A percentile compares a stretch with the other conserved stretches of the same genome.
Conservation (phyloP, 1,140 invertebrate species). For the Chymomyza costata region DNA sequence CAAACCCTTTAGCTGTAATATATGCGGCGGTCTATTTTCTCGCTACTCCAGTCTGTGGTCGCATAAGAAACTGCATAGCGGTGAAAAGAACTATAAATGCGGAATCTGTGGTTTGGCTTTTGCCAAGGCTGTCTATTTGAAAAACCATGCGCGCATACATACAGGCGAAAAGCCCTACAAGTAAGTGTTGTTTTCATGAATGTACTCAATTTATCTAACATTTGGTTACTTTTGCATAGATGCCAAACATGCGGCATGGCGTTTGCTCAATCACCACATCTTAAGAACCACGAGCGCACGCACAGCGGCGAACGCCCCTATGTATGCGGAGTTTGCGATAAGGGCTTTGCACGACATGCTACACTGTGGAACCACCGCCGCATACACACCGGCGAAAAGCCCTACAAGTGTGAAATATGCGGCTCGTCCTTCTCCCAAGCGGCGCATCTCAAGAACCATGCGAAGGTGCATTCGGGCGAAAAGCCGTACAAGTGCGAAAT, state of each 20-base stretch:
- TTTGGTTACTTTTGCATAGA: constrained; percentile 55
- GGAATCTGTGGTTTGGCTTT: constrained; percentile 95
- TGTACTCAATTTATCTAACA: not conserved
- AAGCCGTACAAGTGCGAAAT: constrained; percentile 88
- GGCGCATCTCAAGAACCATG: constrained; percentile 90
- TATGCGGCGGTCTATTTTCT: constrained; percentile 88
- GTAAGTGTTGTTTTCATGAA: constrained; percentile 49
- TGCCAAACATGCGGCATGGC: constrained; percentile 92
- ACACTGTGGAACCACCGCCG: constrained; percentile 92
- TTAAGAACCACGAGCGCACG: constrained; percentile 94
- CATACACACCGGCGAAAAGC: constrained; percentile 96
- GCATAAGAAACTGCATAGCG: constrained; percentile 88
- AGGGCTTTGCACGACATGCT: constrained; percentile 90
- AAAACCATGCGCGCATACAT: constrained; percentile 92
- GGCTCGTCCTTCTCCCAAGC: constrained; percentile 90
- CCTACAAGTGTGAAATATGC: constrained; percentile 89
- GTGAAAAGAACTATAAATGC: constrained; percentile 94
- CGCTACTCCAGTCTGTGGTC: constrained; percentile 90
- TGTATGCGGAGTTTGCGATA: constrained; percentile 93
- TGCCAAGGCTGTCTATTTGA: constrained; percentile 92
- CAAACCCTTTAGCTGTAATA: constrained; percentile 91
- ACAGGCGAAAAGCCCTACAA: constrained; percentile 90
- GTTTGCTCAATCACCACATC: constrained; percentile 91
- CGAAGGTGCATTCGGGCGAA: constrained; percentile 86
- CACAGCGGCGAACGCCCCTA: constrained; percentile 94